A percentile compares a stretch with the other conserved stretches of the same genome.
phyloP scores from a whole-genome alignment of 1,140 invertebrate genomes.

The Heliothis subflexa region DNA sequence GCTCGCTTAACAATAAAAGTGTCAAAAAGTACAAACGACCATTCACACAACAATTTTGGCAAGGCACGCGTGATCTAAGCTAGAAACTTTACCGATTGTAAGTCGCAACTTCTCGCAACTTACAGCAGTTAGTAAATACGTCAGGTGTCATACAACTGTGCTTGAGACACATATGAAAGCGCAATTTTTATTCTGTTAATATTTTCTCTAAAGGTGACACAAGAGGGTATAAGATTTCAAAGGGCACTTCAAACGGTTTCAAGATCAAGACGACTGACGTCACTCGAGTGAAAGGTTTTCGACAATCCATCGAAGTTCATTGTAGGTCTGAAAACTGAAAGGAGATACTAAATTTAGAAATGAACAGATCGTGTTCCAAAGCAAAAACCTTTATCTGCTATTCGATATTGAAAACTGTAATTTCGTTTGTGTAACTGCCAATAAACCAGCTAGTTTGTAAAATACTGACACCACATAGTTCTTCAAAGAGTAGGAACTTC shows the following conservation, averaged over 20 bases:
- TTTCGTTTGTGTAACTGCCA: background rate
- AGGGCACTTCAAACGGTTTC: conserved; percentile 23
- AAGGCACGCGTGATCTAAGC: conserved; percentile 6
- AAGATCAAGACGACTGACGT: conserved; percentile 9
- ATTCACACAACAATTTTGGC: conserved; percentile 11
- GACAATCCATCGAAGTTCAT: conserved; percentile 37
- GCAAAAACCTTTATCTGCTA: background rate
- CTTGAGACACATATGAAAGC: background rate
- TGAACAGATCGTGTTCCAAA: conserved; percentile 14
- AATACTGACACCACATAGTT: background rate
- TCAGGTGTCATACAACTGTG: background rate
- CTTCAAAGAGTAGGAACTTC: background rate
- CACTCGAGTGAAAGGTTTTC: conserved; percentile 35
- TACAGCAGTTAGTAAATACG: background rate
- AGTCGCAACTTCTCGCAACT: conserved; percentile 13
- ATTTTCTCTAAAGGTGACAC: background rate
- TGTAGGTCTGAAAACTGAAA: conserved; percentile 16
- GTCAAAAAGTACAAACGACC: conserved; percentile 2
- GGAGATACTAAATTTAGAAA: conserved; percentile 15
- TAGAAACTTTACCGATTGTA: background rate
- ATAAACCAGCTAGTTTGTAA: background rate
- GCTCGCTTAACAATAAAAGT: conserved; percentile 1
- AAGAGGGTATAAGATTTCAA: background rate
- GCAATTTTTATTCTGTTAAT: too few relatives aligned
- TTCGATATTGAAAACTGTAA: background rate